Conservation (phyloP, 2,113 vertebrate species). For the Otus sunia region DNA sequence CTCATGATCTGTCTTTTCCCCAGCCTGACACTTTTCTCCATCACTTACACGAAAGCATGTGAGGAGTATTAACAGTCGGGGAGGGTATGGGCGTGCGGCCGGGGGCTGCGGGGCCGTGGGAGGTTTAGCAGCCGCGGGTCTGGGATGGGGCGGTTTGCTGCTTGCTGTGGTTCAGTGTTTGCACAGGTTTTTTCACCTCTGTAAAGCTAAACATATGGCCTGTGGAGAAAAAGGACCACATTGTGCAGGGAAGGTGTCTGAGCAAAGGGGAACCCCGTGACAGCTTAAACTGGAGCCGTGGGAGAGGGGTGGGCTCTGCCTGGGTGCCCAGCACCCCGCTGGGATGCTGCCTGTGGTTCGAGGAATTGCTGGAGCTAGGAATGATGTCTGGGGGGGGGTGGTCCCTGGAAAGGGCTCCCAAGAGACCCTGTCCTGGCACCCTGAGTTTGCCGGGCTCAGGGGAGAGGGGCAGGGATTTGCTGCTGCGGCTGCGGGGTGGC, state of each 20-base stretch:
- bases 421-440: not conserved
- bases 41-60: not conserved
- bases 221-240: accelerated
- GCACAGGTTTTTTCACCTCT: not conserved
- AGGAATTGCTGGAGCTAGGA: not conserved
- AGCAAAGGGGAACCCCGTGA: accelerated
- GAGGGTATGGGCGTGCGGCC: not conserved
- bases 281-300: not conserved
- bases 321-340: not conserved
- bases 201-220: accelerated
- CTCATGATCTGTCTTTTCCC: conserved; percentile 74
- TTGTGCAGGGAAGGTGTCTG: not conserved
- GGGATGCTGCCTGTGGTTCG: not conserved
- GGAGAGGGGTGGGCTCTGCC: not conserved
- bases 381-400: too few species aligned
- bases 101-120: not conserved
- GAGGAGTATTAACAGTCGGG: not conserved
- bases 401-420: not conserved
- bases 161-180: not conserved
- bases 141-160: not conserved
- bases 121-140: not conserved
- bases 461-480: too few species aligned
- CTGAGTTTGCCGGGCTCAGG: not conserved
- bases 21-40: conserved; percentile 67
- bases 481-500: accelerated